phyloP scores from a whole-genome alignment of 2,888 invertebrate genomes.

The Euspilapteryx auroguttella region DNA sequence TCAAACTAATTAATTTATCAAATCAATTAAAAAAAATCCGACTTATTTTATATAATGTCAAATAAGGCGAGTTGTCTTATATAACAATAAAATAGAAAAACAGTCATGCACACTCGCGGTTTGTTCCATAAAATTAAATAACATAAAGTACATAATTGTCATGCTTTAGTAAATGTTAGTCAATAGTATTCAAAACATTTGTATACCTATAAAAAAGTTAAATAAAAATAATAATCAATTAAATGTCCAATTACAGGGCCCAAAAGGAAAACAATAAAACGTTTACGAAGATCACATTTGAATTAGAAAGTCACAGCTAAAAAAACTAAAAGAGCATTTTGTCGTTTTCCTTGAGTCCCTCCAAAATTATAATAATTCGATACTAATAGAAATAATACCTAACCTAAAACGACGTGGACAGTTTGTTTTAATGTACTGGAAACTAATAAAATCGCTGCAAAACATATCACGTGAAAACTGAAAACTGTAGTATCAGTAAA shows the following conservation, averaged over 20 bases:
- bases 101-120: constrained; percentile 56
- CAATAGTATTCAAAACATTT: constrained; percentile 41
- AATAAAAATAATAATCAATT: constrained; percentile 1
- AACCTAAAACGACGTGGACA: too few species aligned
- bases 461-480: too few species aligned
- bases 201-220: constrained; percentile 11
- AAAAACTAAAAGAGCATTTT: constrained; percentile 30
- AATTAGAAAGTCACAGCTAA: constrained; percentile 29
- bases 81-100: constrained; percentile 8
- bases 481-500: too few species aligned
- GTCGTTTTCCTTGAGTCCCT: constrained; percentile 33
- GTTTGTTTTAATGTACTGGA: too few species aligned
- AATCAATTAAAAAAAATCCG: constrained; percentile 18
- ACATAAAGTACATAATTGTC: constrained; percentile 51
- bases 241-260: constrained; percentile 14
- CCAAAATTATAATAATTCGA: too few species aligned
- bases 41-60: constrained; percentile 30
- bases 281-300: constrained; percentile 23
- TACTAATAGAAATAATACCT: too few species aligned
- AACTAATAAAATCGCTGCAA: too few species aligned
- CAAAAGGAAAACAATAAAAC: constrained; percentile 40
- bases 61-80: constrained; percentile 22
- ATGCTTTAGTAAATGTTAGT: constrained; percentile 55
- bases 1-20: constrained; percentile 13
- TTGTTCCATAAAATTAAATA: constrained; percentile 34